A percentile compares a stretch with the other conserved stretches of the same genome.
Evolutionary conservation across 2,888 invertebrate genomes (phyloP).

Genomic region (Plebejus argus): DNA sequence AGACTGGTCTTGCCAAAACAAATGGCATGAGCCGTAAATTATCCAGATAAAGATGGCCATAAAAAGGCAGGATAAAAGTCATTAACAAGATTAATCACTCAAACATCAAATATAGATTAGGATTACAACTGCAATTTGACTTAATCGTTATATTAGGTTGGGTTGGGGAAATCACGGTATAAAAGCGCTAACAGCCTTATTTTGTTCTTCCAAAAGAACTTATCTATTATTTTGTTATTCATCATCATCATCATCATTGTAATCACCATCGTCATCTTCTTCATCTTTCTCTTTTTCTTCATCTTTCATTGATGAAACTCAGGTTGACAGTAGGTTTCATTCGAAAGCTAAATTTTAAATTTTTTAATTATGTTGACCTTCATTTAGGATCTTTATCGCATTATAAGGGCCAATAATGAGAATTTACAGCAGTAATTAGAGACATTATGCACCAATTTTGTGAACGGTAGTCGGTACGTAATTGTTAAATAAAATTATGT

Average conservation of each 20-base stretch:
- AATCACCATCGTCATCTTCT: not conserved
- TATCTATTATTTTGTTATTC: not conserved
- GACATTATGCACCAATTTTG: conserved; percentile 3
- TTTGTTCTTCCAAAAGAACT: not conserved
- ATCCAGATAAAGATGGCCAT: conserved; percentile 8
- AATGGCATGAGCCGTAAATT: not conserved
- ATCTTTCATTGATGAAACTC: too few species aligned
- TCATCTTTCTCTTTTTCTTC: too few species aligned
- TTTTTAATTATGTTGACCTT: not conserved
- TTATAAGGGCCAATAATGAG: not conserved
- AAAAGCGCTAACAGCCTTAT: not conserved
- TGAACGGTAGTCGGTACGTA: conserved; percentile 24
- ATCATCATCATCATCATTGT: not conserved
- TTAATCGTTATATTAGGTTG: conserved; percentile 12
- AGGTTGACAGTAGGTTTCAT: not conserved
- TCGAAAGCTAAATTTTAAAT: not conserved
- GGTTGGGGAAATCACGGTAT: not conserved
- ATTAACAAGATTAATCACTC: conserved; percentile 21
- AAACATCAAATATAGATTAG: conserved; percentile 6
- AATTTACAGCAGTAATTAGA: conserved; percentile 11
- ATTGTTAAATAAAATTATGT: not conserved
- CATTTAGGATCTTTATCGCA: not conserved
- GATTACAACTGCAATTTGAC: conserved; percentile 4
- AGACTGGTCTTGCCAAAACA: conserved; percentile 8
- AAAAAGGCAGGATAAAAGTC: conserved; percentile 11